These are phyloP conservation scores for Gallinago jamesoni DNA, from an alignment of 2,113 vertebrate species.

Conservation along the genomic window DNA sequence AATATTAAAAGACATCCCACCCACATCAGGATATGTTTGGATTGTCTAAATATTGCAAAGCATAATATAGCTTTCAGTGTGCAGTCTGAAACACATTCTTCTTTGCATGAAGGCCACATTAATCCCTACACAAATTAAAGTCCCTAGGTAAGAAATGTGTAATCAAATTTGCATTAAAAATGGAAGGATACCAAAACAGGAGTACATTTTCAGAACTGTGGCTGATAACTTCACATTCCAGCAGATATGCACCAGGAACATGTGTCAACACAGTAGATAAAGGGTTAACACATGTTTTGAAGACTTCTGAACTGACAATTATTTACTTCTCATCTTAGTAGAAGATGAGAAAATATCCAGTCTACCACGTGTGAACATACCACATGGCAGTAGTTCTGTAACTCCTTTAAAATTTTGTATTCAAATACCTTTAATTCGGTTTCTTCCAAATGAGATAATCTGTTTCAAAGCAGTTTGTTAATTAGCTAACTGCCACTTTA, in stretches of 20 bases:
- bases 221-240: background rate
- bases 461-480: background rate
- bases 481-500: background rate
- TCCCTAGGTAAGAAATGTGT: background rate
- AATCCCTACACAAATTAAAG: background rate
- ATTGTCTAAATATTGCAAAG: background rate
- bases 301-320: background rate
- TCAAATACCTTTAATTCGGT: background rate
- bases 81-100: background rate
- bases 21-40: background rate
- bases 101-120: background rate
- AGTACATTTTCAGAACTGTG: background rate
- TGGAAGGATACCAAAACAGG: background rate
- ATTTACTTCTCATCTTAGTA: background rate
- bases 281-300: background rate
- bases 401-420: background rate
- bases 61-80: background rate
- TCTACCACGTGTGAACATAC: background rate
- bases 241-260: background rate
- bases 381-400: background rate
- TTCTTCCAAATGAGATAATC: background rate
- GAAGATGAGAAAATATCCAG: background rate
- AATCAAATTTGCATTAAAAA: background rate
- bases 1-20: background rate
- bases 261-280: background rate